Evolutionary conservation across 1,140 invertebrate species (phyloP).

Genomic region (Dolichoris vasculosae): DNA sequence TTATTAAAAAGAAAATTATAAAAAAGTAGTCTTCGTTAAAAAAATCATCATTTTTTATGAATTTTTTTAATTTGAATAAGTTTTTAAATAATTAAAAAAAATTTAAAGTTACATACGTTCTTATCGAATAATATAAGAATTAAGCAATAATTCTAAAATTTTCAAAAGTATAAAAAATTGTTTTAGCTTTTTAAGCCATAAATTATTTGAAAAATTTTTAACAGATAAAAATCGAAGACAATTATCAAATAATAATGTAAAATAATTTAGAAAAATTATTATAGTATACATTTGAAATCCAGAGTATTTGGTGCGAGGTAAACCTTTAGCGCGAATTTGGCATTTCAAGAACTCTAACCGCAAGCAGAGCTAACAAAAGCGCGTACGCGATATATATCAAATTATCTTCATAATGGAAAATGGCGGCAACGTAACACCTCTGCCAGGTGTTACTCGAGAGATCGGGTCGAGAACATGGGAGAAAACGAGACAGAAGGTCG

Average conservation of each 20-base stretch:
- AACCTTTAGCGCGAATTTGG: conserved; percentile 26
- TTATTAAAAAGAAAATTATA: too few relatives aligned
- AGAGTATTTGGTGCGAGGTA: neutral
- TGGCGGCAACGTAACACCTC: conserved; percentile 75
- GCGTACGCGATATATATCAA: conserved; percentile 73
- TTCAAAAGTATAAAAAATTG: too few relatives aligned
- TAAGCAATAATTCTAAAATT: too few relatives aligned
- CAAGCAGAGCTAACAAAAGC: conserved; percentile 36
- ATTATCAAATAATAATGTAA: neutral
- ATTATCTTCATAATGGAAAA: conserved; percentile 75
- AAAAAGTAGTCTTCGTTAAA: too few relatives aligned
- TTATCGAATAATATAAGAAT: too few relatives aligned
- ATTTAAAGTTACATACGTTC: too few relatives aligned
- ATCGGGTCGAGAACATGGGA: conserved; percentile 13
- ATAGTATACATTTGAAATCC: neutral
- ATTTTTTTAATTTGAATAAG: too few relatives aligned
- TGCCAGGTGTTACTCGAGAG: conserved; percentile 67
- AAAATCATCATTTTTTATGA: too few relatives aligned
- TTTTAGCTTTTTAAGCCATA: too few relatives aligned
- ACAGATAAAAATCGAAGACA: too few relatives aligned
- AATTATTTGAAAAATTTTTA: too few relatives aligned
- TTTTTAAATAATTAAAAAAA: too few relatives aligned
- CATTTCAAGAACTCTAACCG: conserved; percentile 11
- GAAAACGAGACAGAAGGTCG: conserved; percentile 59
- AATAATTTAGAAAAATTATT: neutral